These are phyloP conservation scores for Leuctra nigra DNA, from an alignment of 2,888 invertebrate genomes.

Conservation along the genomic window DNA sequence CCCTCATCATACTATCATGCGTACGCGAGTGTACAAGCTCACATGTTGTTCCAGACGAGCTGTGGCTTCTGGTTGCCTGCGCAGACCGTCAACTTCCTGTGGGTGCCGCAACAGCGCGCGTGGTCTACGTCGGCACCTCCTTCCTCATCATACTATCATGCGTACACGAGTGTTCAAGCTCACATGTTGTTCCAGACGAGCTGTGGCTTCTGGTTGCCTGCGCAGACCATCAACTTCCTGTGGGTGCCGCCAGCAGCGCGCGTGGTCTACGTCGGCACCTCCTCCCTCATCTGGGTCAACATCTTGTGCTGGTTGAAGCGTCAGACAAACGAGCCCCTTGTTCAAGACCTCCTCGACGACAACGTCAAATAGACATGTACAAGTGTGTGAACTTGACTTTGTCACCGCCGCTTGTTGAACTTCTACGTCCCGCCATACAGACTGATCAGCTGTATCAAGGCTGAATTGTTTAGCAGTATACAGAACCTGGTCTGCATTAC, in stretches of 20 bases:
- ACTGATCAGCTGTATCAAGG: too few species aligned
- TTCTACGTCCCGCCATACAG: too few species aligned
- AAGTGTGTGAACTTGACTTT: too few species aligned
- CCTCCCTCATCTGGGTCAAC: constrained; percentile 78
- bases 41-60: constrained; percentile 56
- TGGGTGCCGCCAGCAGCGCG: constrained; percentile 64
- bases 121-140: constrained; percentile 69
- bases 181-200: constrained; percentile 56
- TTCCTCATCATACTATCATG: too few species aligned
- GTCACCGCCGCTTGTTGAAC: too few species aligned
- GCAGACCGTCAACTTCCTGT: constrained; percentile 68
- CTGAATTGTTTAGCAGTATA: too few species aligned
- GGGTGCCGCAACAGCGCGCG: constrained; percentile 65
- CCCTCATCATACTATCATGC: too few species aligned
- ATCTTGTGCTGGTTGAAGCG: constrained; percentile 76
- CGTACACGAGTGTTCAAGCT: too few species aligned
- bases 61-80: constrained; percentile 80
- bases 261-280: constrained; percentile 70
- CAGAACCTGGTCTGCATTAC: too few species aligned
- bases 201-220: constrained; percentile 78
- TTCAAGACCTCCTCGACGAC: too few species aligned
- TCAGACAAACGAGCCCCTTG: constrained; percentile 28
- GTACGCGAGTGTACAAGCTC: too few species aligned
- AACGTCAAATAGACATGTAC: too few species aligned
- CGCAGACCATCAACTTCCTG: constrained; percentile 70